A percentile compares a stretch with the other conserved stretches of the same genome.
Evolutionary conservation across 2,113 vertebrate genomes (phyloP).

Genomic region (Campylomormyrus tamandua): DNA sequence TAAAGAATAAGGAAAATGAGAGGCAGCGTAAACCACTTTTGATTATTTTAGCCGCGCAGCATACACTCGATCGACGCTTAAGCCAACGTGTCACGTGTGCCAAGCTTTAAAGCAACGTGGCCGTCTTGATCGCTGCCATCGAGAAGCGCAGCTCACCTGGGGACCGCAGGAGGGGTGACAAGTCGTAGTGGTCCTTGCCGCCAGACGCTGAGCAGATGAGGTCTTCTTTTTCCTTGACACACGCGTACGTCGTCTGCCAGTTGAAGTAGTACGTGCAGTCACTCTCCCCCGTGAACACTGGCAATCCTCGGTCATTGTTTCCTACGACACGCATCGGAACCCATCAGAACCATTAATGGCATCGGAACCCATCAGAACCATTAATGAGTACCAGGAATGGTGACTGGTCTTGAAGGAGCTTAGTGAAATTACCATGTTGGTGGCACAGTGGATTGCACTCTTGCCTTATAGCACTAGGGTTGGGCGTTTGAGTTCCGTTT

Average conservation of each 20-base stretch:
- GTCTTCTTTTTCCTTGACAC: conserved; percentile 78
- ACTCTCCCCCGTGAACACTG: conserved; percentile 75
- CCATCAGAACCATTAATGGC: not conserved
- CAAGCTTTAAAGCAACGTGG: not conserved
- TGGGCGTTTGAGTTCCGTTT: not conserved
- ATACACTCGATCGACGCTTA: not conserved
- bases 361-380: not conserved
- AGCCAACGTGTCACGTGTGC: not conserved
- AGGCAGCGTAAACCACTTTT: not conserved
- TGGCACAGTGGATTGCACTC: not conserved
- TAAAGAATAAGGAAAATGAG: not conserved
- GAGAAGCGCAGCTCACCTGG: conserved; percentile 58
- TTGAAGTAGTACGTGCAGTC: conserved; percentile 93
- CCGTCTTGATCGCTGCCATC: not conserved
- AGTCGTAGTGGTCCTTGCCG: conserved; percentile 71
- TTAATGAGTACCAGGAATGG: not conserved
- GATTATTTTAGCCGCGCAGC: not conserved
- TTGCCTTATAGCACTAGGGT: not conserved
- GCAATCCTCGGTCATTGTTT: conserved; percentile 62
- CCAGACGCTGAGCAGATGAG: conserved; percentile 71
- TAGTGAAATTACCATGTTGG: not conserved
- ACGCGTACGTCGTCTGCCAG: conserved; percentile 83
- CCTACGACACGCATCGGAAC: conserved; percentile 31
- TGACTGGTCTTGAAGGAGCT: not conserved
- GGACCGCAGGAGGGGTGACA: conserved; percentile 71